Evolutionary conservation across 1,140 invertebrate species (phyloP), one percentile per base, ranked within the genome.

Genomic region (Ceratitis capitata): DNA sequence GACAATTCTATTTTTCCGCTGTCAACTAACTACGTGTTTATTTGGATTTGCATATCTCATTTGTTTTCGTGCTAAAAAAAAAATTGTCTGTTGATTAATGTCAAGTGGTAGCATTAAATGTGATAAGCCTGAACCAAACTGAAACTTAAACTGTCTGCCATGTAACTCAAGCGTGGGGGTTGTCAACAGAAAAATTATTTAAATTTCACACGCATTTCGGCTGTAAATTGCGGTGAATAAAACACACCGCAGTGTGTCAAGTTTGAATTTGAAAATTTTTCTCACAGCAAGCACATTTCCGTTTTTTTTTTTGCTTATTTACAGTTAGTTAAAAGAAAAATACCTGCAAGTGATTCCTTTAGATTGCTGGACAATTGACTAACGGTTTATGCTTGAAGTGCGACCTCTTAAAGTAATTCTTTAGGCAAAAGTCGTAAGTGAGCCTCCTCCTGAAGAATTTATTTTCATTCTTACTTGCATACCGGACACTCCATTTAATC

Each of bases 31-130:
- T 26, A n/a, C n/a, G n/a, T 78, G 42, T 45, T 23, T 35, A n/a
- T 45, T 78, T 45, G 42, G 3, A 78, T 78, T 78, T 23, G 39
- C n/a, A 23, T 45, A 32, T 23, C 19, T 42, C n/a, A 23, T 42
- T 42, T 6, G 23, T 78, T 45, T 45, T 16, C 23, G 35, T 78
- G 69, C 69, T 78, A 0, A n/a, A 78, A 47, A 78, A 47, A 45
- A 78, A 78, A 78, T 47, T 47, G n/a, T 45, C n/a, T 78, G 19
- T 78, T 78, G 69, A 78, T 78, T 45, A 78, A 78, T 78, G 69
- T 78, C 69, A 78, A 78, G 35, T 47, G 23, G 39, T 78, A 39
- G 39, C 16, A 78, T n/a, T n/a, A 78, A 78, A 78, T 78, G 69
- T 35, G 39, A 78, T 12, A 78, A 78, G 32, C 69, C n/a, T 39